These are phyloP conservation scores for Salvelinus fontinalis DNA, from an alignment of 2,113 vertebrate genomes.

Conservation along the genomic window DNA sequence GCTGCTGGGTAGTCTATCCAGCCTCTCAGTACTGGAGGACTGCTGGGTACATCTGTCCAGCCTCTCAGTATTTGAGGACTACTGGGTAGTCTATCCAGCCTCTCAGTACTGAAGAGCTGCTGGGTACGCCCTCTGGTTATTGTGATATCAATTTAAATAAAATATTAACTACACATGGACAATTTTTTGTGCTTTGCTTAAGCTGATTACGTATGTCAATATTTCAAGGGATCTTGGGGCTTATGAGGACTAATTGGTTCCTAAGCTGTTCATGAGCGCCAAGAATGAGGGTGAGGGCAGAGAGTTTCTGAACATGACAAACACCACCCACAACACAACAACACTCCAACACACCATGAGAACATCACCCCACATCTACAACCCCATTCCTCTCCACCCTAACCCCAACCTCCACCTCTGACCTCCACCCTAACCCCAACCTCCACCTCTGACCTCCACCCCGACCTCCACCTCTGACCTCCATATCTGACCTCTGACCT, in stretches of 20 bases:
- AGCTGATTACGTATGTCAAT: neutral
- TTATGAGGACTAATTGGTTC: no score
- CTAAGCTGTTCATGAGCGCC: neutral
- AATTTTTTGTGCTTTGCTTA: neutral
- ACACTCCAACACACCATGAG: slow-evolving; percentile 57
- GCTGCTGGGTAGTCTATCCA: neutral
- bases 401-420: no score
- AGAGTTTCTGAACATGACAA: slow-evolving; percentile 60
- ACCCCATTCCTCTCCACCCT: slow-evolving; percentile 17
- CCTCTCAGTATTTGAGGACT: no score
- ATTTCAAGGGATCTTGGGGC: neutral
- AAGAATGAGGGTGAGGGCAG: slow-evolving; percentile 57
- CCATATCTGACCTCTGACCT: slow-evolving; percentile 20
- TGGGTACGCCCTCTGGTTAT: neutral
- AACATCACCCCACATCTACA: slow-evolving; percentile 39
- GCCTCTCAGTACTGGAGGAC: no score
- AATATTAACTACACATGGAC: neutral
- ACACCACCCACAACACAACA: slow-evolving; percentile 61
- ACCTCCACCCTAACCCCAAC: no score
- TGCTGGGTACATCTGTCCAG: neutral
- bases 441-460: no score
- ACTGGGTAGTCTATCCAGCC: neutral
- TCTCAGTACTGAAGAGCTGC: neutral
- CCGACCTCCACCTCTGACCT: slow-evolving; percentile 16
- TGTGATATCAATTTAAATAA: neutral